Base-by-base conservation (phyloP, 2,797 vertebrate species). In the Chaetophractus vellerosus region DNA sequence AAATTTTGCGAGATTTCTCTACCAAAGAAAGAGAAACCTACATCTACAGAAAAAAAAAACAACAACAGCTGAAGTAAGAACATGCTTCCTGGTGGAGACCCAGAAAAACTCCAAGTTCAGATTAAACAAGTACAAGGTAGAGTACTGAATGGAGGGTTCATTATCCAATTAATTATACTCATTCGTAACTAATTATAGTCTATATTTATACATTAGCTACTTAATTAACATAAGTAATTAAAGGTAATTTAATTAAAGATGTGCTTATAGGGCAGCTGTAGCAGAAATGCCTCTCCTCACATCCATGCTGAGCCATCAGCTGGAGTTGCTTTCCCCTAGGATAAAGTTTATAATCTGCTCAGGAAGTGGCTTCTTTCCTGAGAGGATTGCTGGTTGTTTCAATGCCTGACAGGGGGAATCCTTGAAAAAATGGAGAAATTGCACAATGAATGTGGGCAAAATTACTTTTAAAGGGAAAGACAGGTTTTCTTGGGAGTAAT, bases 1-100 rank as follows among this genome's bases (percentile, higher is more conserved):
- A 90, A 95, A 41, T 93, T 71, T 5, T 90, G 1, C 87, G 33
- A 50, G 38, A 59, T 87, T 96, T 94, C 91, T 90, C 48, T 84
- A 61, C 14, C 78, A 16, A 96, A 93, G 96, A 95, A 2, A 92
- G 21, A 90, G 45, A 85, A 96, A 88, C 1, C 12, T 18, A 55
- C 5, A 68, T 6, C 88, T 55, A 64, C 52, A 9, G 91, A n/a
- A n/a, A n/a, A n/a, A n/a, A 31, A 76, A n/a, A 74, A 33, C 74
- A 75, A 64, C n/a, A 41, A 33, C 41, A 74, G 52, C 63, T 88
- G 41, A 75, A 3, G 26, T 78, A 19, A 95, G 52, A 93, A 55
- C 6, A 64, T 5, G 38, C 33, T 63, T 85, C 26, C 23, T 64
- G 18, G 19, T 9, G 1, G 74, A 76, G 75, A 8, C n/a, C 48